Evolutionary conservation across 2,888 invertebrate genomes (phyloP), one percentile per base, ranked within the genome.

Genomic region (Mactromeris polynyma): DNA sequence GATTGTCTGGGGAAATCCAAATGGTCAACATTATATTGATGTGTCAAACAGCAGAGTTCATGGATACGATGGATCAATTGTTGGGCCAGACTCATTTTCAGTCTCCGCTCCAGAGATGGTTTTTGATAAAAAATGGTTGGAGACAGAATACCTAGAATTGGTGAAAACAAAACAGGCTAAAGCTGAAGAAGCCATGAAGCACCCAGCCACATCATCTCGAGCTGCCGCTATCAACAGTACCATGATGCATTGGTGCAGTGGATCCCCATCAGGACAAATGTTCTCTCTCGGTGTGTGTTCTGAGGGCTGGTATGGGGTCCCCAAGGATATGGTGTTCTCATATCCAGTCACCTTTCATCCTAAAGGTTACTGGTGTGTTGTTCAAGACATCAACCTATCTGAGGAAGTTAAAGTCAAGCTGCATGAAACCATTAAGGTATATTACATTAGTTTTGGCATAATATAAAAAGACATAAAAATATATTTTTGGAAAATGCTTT

Each of bases 301-400:
- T 11, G 94, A 96, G 81, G 96, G 96, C 79, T 96, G 95, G 95
- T 96, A 96, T 92, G 96, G 93, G 38, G 94, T 96, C 2, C 96
- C 96, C n/a, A 94, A 95, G 54, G 96, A 95, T 19, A 81, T 96
- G 33, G 96, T 96, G 9, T 96, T 95, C 91, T 96, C 96, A 14
- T 94, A 94, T 83, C 96, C 96, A 31, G 96, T 96, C n/a, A 95
- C 92, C 7, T 93, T 96, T 91, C 89, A 93, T 73, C 93, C 95
- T 6, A 93, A 94, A 81, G 96, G 96, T n/a, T 93, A 94, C 89
- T 96, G 95, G 95, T 89, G 88, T 81, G 94, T 96, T 0, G 94
- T 96, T 1, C 94, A 96, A 79, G 96, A 96, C 88, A 93, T 96
- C 26, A 93, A 94, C 0, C 80, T 96, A 3, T 89, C 94, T 9